Conservation (phyloP, 1,140 invertebrate species). For the Scaptomyza hsui region DNA sequence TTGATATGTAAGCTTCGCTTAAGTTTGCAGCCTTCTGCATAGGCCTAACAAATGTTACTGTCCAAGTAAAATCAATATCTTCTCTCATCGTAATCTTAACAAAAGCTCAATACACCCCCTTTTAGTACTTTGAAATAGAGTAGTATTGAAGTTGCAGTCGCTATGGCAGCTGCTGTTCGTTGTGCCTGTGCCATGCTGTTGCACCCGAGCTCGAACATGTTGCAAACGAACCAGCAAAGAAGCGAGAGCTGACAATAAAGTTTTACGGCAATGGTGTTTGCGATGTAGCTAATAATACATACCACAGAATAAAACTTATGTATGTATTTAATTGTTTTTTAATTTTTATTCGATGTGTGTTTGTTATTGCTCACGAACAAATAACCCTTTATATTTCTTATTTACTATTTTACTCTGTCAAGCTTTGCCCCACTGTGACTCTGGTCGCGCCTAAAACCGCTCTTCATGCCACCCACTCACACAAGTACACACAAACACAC, state of each 20-base stretch:
- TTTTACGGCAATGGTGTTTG: not conserved
- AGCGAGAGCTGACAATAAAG: slow-evolving; percentile 27
- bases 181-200: slow-evolving; percentile 26
- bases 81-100: not conserved
- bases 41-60: no score
- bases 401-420: not conserved
- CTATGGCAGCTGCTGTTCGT: slow-evolving; percentile 3
- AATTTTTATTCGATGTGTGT: no score
- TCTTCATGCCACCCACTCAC: slow-evolving; percentile 34
- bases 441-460: not conserved
- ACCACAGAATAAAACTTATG: no score
- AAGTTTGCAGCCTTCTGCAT: no score
- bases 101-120: not conserved
- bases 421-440: slow-evolving; percentile 26
- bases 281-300: no score
- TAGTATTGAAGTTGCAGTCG: slow-evolving; percentile 3
- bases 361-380: no score
- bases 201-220: slow-evolving; percentile 67
- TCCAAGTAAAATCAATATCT: no score
- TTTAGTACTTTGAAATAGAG: not conserved
- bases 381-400: no score
- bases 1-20: no score
- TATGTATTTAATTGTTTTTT: no score
- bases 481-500: slow-evolving; percentile 12
- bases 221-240: slow-evolving; percentile 5